These are phyloP conservation scores for Xiphorhynchus erythropygius DNA, from an alignment of 2,797 vertebrate genomes.

Conservation along the genomic window DNA sequence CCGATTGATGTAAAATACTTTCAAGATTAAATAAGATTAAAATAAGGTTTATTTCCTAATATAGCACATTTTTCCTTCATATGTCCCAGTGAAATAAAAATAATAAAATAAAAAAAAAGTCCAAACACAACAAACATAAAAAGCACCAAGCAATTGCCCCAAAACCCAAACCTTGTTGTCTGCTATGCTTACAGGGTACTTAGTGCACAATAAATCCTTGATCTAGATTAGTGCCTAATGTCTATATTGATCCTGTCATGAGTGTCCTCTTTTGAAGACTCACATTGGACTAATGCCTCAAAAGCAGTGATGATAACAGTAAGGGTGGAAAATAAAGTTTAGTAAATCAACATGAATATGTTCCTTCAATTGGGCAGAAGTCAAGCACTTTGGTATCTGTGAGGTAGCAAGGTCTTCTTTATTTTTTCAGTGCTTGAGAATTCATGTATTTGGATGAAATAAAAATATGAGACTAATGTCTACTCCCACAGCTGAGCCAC, in stretches of 20 bases:
- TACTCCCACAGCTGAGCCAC: not conserved
- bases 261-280: not conserved
- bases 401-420: not conserved
- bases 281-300: not conserved
- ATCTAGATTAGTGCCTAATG: not conserved
- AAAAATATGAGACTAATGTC: not conserved
- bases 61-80: not conserved
- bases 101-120: not conserved
- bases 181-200: not conserved
- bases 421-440: not conserved
- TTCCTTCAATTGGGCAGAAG: not conserved
- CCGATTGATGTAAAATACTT: not conserved
- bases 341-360: rapidly evolving
- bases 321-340: not conserved
- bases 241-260: not conserved
- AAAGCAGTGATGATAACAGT: not conserved
- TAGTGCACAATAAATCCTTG: not conserved
- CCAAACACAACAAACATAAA: rapidly evolving
- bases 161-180: not conserved
- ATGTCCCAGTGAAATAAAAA: not conserved
- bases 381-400: not conserved
- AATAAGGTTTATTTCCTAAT: not conserved
- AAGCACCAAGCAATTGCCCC: not conserved
- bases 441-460: not conserved
- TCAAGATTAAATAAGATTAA: too few species aligned